These are phyloP conservation scores for Pemphredon lugubris DNA, from an alignment of 2,888 invertebrate genomes.

Conservation along the genomic window DNA sequence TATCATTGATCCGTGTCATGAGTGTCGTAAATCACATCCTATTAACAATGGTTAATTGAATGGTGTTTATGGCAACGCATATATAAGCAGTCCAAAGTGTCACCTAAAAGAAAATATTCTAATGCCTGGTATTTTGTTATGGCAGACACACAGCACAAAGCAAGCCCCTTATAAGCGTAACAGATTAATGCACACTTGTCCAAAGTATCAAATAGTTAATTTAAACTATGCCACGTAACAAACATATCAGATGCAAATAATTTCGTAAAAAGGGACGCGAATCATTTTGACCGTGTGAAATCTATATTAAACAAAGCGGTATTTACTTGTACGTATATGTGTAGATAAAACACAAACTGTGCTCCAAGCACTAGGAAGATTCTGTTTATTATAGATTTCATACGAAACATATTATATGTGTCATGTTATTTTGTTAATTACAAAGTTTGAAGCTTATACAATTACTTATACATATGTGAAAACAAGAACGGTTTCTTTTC, in stretches of 20 bases:
- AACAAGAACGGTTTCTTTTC: background rate
- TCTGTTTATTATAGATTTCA: too few species aligned
- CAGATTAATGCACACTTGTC: background rate
- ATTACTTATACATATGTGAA: background rate
- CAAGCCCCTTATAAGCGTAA: background rate
- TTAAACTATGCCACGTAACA: background rate
- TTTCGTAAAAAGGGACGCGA: background rate
- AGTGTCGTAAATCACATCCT: too few species aligned
- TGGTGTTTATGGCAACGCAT: background rate
- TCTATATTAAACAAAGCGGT: too few species aligned
- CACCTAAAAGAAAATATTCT: too few species aligned
- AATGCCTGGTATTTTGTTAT: background rate
- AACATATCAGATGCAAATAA: background rate
- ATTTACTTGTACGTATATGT: too few species aligned
- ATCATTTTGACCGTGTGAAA: background rate
- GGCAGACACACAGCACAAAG: background rate
- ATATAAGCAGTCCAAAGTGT: background rate
- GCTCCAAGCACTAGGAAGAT: too few species aligned
- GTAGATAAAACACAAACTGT: too few species aligned
- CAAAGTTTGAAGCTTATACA: background rate
- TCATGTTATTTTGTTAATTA: slow-evolving; percentile 7
- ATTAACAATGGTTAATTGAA: background rate
- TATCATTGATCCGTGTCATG: too few species aligned
- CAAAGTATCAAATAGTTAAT: background rate
- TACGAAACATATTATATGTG: background rate